These are phyloP conservation scores for Rhizoglyphus robini DNA, from an alignment of 1,140 invertebrate species.

Conservation along the genomic window DNA sequence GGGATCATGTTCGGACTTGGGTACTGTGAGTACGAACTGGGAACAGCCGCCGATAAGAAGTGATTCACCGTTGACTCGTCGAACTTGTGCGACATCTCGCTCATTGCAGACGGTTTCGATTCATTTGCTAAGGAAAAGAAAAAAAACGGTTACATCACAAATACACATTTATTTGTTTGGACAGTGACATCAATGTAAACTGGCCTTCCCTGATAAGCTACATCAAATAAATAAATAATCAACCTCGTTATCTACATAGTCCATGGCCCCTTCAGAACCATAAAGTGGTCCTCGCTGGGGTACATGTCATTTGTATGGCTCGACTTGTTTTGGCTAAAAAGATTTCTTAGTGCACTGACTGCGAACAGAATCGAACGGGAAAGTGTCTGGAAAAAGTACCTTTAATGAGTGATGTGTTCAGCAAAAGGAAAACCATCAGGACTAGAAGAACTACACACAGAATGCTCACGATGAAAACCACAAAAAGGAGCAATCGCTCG, in stretches of 20 bases:
- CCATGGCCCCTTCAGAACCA: no score
- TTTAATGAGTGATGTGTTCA: neutral
- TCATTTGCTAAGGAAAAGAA: neutral
- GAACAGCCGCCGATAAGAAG: neutral
- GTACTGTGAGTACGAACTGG: neutral
- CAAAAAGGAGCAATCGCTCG: neutral
- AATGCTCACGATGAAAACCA: constrained; percentile 1
- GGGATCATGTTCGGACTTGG: constrained; percentile 5
- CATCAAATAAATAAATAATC: no score
- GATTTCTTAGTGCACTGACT: no score
- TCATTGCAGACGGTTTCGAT: neutral
- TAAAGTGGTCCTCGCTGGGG: no score
- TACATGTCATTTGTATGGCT: no score
- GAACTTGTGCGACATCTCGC: neutral
- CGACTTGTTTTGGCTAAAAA: no score
- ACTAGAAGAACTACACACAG: neutral
- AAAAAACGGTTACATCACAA: no score
- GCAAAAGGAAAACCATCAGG: constrained; percentile 3
- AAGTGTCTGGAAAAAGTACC: neutral
- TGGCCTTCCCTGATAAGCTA: no score
- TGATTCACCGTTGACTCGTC: neutral
- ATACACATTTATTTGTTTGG: no score
- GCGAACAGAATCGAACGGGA: neutral
- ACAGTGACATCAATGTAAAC: no score
- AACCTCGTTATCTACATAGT: no score